Conservation (phyloP, 2,113 vertebrate genomes). For the Trogon melanurus region DNA sequence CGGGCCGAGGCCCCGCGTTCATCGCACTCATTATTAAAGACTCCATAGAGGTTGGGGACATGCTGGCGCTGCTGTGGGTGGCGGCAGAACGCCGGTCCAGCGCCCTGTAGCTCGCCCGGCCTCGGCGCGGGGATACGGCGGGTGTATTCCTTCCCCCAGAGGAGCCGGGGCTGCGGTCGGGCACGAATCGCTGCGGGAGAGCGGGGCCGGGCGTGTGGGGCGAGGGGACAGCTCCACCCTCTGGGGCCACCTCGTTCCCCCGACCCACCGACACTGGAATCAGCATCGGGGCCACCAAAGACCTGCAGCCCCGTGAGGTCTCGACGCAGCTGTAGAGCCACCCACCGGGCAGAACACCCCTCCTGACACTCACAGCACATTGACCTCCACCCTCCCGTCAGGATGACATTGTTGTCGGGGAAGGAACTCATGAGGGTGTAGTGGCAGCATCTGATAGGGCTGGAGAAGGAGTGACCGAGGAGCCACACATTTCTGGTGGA, state of each 20-base stretch:
- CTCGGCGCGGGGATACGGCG: background rate
- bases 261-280: too few relatives aligned
- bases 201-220: background rate
- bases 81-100: background rate
- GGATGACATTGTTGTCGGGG: too few relatives aligned
- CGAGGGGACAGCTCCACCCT: too few relatives aligned
- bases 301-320: too few relatives aligned
- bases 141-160: background rate
- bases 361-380: background rate
- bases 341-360: too few relatives aligned
- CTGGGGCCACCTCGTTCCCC: too few relatives aligned
- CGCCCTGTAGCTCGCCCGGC: background rate
- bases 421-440: too few relatives aligned
- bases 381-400: too few relatives aligned
- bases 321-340: too few relatives aligned
- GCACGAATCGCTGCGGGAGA: background rate
- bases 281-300: too few relatives aligned
- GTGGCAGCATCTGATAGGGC: background rate
- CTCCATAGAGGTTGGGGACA: fast-evolving
- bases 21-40: fast-evolving
- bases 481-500: background rate
- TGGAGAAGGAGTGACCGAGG: background rate
- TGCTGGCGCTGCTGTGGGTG: fast-evolving
- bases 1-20: fast-evolving
- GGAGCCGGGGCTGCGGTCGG: background rate